Evolutionary conservation across 2,113 vertebrate genomes (phyloP).

Genomic region (Bos javanicus): DNA sequence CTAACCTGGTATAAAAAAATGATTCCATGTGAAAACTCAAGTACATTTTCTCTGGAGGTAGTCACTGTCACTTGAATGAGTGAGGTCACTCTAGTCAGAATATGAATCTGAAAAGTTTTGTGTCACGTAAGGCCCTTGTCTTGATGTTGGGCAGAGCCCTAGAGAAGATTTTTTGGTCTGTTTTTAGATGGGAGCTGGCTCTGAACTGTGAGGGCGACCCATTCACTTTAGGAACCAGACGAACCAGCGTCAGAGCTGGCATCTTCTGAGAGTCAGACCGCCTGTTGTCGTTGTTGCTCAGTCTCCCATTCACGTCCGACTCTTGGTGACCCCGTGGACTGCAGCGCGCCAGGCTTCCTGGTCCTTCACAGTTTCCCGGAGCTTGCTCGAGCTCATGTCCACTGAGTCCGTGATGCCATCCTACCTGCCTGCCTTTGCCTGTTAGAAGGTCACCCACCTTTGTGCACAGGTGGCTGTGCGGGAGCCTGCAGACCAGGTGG

Average conservation of each 20-base stretch:
- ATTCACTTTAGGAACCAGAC: background rate
- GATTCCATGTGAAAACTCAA: background rate
- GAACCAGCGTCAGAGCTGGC: background rate
- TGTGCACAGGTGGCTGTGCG: background rate
- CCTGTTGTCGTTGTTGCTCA: background rate
- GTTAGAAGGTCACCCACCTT: background rate
- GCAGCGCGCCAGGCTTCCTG: background rate
- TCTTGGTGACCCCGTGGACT: rapidly evolving
- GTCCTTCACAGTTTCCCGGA: background rate
- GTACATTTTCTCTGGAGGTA: background rate
- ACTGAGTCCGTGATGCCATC: background rate
- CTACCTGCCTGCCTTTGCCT: background rate
- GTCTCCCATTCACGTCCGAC: background rate
- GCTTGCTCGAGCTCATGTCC: background rate
- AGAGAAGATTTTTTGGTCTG: background rate
- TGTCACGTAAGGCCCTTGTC: background rate
- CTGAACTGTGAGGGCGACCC: background rate
- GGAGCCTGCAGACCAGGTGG: background rate
- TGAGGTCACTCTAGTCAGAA: background rate
- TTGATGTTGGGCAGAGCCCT: background rate
- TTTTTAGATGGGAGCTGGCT: background rate
- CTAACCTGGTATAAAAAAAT: background rate
- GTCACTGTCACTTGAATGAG: background rate
- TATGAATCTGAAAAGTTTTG: background rate
- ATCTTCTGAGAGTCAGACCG: background rate